These are phyloP conservation scores for Cricetomys ansorgei DNA, from an alignment of 2,113 vertebrate species.

Conservation along the genomic window DNA sequence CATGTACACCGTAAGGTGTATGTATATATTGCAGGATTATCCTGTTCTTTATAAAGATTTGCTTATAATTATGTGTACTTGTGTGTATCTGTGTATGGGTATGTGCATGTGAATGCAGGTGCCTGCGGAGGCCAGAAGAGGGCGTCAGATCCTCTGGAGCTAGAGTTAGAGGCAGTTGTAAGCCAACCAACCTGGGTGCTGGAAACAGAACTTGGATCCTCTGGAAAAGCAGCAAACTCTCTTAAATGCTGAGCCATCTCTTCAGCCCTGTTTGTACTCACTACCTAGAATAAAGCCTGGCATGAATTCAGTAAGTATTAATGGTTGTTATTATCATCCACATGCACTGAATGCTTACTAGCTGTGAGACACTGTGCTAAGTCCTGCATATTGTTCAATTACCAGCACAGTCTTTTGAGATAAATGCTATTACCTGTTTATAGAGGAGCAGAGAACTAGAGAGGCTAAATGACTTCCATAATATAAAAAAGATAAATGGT, in stretches of 20 bases:
- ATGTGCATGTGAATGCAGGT: background rate
- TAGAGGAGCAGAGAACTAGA: constrained; percentile 7
- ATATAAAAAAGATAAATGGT: constrained; percentile 21
- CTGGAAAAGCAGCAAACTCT: background rate
- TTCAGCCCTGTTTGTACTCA: background rate
- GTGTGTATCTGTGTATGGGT: background rate
- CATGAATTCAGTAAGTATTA: background rate
- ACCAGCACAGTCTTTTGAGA: background rate
- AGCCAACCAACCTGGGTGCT: background rate
- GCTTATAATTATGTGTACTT: background rate
- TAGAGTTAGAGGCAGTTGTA: background rate
- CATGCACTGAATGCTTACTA: background rate
- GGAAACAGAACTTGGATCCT: background rate
- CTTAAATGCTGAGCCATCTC: background rate
- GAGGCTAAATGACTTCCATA: constrained; percentile 13
- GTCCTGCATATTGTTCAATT: constrained; percentile 23
- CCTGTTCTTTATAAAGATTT: background rate
- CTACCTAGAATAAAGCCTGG: background rate
- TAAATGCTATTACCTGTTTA: background rate
- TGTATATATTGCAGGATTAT: background rate
- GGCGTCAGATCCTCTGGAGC: background rate
- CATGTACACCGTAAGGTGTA: background rate
- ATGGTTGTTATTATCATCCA: background rate
- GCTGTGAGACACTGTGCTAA: background rate
- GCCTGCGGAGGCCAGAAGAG: background rate